Evolutionary conservation across 2,888 invertebrate species (phyloP), one percentile per base, ranked within the genome.

Genomic region (Palloptera scutellata): DNA sequence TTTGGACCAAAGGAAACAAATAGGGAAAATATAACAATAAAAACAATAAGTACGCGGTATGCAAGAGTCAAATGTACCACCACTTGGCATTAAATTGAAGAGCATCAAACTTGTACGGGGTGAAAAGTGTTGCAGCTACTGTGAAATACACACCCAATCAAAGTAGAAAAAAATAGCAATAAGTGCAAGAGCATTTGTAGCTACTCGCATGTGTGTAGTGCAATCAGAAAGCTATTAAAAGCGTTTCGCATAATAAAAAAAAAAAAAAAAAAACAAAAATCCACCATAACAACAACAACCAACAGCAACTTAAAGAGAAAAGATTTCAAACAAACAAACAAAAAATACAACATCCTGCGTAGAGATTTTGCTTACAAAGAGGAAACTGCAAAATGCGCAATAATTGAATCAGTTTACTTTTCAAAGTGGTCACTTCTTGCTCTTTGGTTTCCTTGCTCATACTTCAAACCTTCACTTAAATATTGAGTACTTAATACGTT

Each of bases 201-300:
- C 10, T 48, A 13, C 19, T 42, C 41, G 64, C 11, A 15, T 48
- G 48, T 15, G 48, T n/a, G 48, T 48, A 48, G n/a, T 48, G 48
- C 82, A 82, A 82, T 83, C 83, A 83, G 82, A 82, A 82, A 81
- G 78, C 82, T 81, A 82, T 83, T 82, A 82, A 79, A 82, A 81
- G 78, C 79, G 80, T 80, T 83, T 76, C 81, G 79, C 81, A 80
- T 77, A 78, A 81, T 78, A 79, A 80, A 81, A 76, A 78, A 76
- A 74, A 74, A 76, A 80, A 77, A 79, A 77, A 61, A 66, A 71
- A 57, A 69, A 60, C 43, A 60, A 43, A 54, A 48, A 66, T 45
- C n/a, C n/a, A n/a, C n/a, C 30, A 30, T 6, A 48, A 48, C 1
- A 48, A 48, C 41, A 17, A 61, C 55, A 53, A 30, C 57, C 64